Percentiles rank a stretch among this genome's conserved stretches.
phyloP scores from a whole-genome alignment of 2,113 vertebrate genomes.

The Aspiorhynchus laticeps region DNA sequence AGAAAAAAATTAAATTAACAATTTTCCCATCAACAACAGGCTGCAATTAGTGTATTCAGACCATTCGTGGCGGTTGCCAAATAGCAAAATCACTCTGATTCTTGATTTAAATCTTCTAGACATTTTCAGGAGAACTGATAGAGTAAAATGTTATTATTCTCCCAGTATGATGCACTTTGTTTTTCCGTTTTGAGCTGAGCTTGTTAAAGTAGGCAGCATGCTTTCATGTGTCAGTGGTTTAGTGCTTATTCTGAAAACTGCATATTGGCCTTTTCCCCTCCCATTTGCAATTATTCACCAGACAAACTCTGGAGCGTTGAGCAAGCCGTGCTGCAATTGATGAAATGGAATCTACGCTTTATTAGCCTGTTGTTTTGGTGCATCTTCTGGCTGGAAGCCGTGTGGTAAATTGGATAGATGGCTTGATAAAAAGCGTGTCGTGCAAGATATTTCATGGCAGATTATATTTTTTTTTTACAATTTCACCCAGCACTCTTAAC shows the following conservation, averaged over 20 bases:
- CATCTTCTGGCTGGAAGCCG: conserved; percentile 66
- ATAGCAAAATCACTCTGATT: conserved; percentile 10
- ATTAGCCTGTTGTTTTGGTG: conserved; percentile 40
- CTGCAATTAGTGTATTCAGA: conserved; percentile 26
- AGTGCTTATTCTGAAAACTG: conserved; percentile 63
- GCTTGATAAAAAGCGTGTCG: conserved; percentile 71
- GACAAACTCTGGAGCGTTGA: conserved; percentile 64
- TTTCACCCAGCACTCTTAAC: conserved; percentile 59
- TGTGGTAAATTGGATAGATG: conserved; percentile 73
- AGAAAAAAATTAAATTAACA: conserved; percentile 1
- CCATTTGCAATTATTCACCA: conserved; percentile 69
- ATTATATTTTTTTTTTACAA: conserved; percentile 37
- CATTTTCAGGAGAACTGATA: not conserved
- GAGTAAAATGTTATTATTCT: conserved; percentile 2
- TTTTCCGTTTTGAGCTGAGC: not conserved
- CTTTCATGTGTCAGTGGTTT: conserved; percentile 40
- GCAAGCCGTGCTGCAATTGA: conserved; percentile 57
- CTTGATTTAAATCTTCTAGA: not conserved
- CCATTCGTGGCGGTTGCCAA: conserved; percentile 4
- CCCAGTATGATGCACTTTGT: not conserved
- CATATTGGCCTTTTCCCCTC: conserved; percentile 62
- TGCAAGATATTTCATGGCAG: conserved; percentile 61
- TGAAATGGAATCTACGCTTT: conserved; percentile 43
- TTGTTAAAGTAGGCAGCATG: conserved; percentile 11
- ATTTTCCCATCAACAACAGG: conserved; percentile 16